A percentile compares a stretch with the other conserved stretches of the same genome.
Evolutionary conservation across 2,797 vertebrate species (phyloP).

Genomic region (Varecia variegata): DNA sequence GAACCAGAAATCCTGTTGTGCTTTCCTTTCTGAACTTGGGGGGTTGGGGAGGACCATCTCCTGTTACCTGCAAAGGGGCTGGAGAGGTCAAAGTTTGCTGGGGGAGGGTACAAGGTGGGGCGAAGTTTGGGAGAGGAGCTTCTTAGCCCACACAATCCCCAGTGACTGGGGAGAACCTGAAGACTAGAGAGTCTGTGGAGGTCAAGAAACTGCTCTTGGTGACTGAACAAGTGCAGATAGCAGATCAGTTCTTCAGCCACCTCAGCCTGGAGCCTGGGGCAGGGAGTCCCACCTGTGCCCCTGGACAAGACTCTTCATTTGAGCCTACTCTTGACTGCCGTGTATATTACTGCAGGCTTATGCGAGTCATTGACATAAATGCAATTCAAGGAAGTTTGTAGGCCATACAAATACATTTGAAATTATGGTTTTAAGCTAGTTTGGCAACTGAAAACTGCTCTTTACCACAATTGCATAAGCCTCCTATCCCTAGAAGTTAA

Average conservation of each 20-base stretch:
- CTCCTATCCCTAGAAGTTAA: not conserved
- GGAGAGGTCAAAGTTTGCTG: not conserved
- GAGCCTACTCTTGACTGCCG: not conserved
- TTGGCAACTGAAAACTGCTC: not conserved
- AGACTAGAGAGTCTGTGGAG: not conserved
- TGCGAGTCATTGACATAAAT: not conserved
- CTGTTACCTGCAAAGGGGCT: not conserved
- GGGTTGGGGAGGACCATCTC: not conserved
- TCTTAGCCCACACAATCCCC: not conserved
- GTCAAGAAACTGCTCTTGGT: not conserved
- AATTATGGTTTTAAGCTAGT: conserved; percentile 19
- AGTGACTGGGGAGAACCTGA: not conserved
- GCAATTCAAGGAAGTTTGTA: not conserved
- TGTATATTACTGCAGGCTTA: not conserved
- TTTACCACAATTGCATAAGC: not conserved
- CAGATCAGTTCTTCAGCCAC: not conserved
- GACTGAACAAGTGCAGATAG: not conserved
- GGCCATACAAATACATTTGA: not conserved
- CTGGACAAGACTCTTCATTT: not conserved
- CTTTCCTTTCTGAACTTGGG: conserved; percentile 21
- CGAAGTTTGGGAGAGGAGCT: not conserved
- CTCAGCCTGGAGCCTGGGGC: not conserved
- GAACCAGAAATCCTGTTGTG: conserved; percentile 23
- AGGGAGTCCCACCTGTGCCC: not conserved
- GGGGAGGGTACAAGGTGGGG: not conserved